Base-by-base conservation (phyloP, 2,888 invertebrate species). In the Heteropelma amictum region DNA sequence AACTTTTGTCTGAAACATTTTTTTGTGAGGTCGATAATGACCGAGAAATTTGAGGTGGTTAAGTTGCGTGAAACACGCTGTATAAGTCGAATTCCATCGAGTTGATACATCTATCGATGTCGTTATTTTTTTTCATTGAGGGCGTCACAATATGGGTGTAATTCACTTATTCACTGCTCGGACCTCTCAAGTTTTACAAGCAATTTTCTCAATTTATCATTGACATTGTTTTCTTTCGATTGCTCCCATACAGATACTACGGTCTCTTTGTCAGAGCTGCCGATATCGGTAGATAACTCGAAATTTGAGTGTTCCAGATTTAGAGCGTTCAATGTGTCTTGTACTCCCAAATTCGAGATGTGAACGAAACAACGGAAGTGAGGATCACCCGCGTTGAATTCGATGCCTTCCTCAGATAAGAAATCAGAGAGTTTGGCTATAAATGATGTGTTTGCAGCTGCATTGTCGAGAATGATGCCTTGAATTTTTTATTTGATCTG, bases 331-430 rank as follows among this genome's bases (percentile, higher is more conserved):
- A 64, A 42, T 19, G 53, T 64, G 21, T 65, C 65, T 65, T 65
- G 65, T 1, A 65, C 65, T 12, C 65, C 65, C 10, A 38, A 30
- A 40, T 65, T 54, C 17, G 53, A 30, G 7, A 68, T 63, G 51
- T 71, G 71, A 19, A 63, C 61, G 40, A 68, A 67, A 30, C 67
- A 75, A 26, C 58, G 49, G 42, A 56, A 51, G 30, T 72, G 54
- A 19, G 23, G n/a, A 35, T 64, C 56, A 12, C 14, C 56, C 5
- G 47, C 8, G 10, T 63, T 17, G 53, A 54, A 71, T 19, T 45
- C 38, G 8, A 56, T 38, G 10, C 28, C 23, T 47, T 56, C 47
- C 10, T n/a, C n/a, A n/a, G n/a, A n/a, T n/a, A n/a, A n/a, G n/a
- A n/a, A n/a, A n/a, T n/a, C n/a, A n/a, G n/a, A 33, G 23, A 71